Percentiles rank a stretch among this genome's conserved stretches.
Conservation (phyloP, 1,140 invertebrate genomes). For the Sycophaga agraensis region DNA sequence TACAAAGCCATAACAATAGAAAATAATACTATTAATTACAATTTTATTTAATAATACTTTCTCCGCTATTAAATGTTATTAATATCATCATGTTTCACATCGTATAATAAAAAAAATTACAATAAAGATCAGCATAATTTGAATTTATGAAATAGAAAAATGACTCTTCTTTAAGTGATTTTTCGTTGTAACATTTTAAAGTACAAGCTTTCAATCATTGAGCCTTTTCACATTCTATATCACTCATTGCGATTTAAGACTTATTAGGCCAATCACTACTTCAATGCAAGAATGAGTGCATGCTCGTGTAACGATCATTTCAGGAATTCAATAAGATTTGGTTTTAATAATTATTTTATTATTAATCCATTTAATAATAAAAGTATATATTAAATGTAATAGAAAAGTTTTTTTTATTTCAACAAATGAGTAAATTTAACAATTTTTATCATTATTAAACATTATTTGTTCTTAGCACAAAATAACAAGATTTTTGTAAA, state of each 20-base stretch:
- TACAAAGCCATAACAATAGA: too few species aligned
- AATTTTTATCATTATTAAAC: too few species aligned
- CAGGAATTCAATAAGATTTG: not conserved
- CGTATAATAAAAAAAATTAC: too few species aligned
- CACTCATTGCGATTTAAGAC: slow-evolving; percentile 39
- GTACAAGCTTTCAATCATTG: slow-evolving; percentile 27
- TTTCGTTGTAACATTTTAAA: slow-evolving; percentile 29
- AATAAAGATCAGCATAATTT: too few species aligned
- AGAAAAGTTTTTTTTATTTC: too few species aligned
- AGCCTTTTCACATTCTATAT: too few species aligned
- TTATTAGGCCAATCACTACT: slow-evolving; percentile 56
- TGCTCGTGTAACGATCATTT: slow-evolving; percentile 16
- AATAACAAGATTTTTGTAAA: too few species aligned
- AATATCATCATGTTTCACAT: not conserved
- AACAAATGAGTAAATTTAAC: too few species aligned
- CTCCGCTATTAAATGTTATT: not conserved
- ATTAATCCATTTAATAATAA: not conserved
- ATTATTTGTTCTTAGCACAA: too few species aligned
- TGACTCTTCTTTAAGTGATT: not conserved
- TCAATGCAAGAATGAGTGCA: slow-evolving; percentile 38
- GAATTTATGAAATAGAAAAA: not conserved
- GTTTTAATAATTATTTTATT: not conserved
- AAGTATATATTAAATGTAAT: too few species aligned
- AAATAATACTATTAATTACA: not conserved
- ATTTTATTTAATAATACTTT: not conserved